Conservation (phyloP, 2,113 vertebrate species). For the Dromiciops gliroides region DNA sequence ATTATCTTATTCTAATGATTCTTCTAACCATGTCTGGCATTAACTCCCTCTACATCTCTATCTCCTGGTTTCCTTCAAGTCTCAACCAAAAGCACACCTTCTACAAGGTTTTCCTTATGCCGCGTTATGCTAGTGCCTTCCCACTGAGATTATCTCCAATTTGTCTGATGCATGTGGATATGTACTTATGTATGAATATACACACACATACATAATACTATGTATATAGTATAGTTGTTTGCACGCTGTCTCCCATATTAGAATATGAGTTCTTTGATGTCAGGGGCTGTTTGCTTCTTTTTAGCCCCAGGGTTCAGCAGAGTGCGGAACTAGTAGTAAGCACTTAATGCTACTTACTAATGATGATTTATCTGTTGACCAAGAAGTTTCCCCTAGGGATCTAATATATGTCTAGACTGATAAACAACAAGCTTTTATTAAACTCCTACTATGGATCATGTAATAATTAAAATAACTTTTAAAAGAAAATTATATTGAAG, state of each 20-base stretch:
- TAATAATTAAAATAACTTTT: not conserved
- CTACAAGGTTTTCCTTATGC: not conserved
- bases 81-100: not conserved
- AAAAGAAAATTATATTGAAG: not conserved
- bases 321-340: not conserved
- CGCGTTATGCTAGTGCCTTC: not conserved
- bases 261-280: not conserved
- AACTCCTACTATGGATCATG: not conserved
- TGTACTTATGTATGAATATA: not conserved
- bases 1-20: not conserved
- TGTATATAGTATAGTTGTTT: not conserved
- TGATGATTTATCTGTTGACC: not conserved
- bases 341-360: not conserved
- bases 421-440: not conserved
- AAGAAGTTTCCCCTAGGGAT: not conserved
- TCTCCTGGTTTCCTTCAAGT: not conserved
- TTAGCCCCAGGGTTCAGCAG: not conserved
- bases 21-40: not conserved
- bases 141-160: not conserved
- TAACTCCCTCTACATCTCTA: not conserved
- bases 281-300: not conserved
- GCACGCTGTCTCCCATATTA: not conserved
- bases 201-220: not conserved
- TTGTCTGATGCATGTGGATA: conserved; percentile 3
- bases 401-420: not conserved